Base-by-base conservation (phyloP, 2,888 invertebrate genomes). In the Nomada fabriciana region DNA sequence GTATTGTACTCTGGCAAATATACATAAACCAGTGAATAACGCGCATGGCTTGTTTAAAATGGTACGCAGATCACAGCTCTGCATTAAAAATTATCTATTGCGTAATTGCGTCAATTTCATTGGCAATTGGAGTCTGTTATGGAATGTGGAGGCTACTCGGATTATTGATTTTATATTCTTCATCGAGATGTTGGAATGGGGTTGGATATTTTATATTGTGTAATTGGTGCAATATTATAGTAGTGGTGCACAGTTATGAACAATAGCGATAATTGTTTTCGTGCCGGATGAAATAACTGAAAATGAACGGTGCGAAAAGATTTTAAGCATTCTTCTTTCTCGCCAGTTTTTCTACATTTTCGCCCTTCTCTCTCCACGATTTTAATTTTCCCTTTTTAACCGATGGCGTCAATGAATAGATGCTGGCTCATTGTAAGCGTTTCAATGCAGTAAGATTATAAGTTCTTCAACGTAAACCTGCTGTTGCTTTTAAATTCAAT, bases 401-500 rank as follows among this genome's bases (percentile, higher is more conserved):
- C 20, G 18, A n/a, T n/a, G 23, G 20, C 52, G 52, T 42, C 23
- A 52, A 71, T 63, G 63, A 71, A 63, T 23, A 42, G 52, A 20
- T 23, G 42, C 50, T 23, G 18, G 29, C 36, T 36, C 7, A 36
- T 36, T 36, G 36, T 36, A 13, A 20, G 25, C 11, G 9, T 71
- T 63, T 20, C 18, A 36, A n/a, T 18, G 2, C 13, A 52, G 36
- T 18, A 15, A 13, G 18, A 18, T 63, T 18, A 23, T 63, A 71
- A 52, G 18, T 63, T 42, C 36, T 18, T 52, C 63, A 15, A 7
- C 29, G 20, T 4, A n/a, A 25, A 42, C 1, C 59, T 25, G 59
- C 36, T 36, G 36, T 70, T 47, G 43, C 69, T 42, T 65, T 53
- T 18, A 72, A 64, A 72, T 53, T 65, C 42, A 42, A 36, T 65